Percentiles rank a stretch among this genome's conserved stretches.
phyloP scores from a whole-genome alignment of 2,888 invertebrate species.

The Himalopsyche kuldschensis region DNA sequence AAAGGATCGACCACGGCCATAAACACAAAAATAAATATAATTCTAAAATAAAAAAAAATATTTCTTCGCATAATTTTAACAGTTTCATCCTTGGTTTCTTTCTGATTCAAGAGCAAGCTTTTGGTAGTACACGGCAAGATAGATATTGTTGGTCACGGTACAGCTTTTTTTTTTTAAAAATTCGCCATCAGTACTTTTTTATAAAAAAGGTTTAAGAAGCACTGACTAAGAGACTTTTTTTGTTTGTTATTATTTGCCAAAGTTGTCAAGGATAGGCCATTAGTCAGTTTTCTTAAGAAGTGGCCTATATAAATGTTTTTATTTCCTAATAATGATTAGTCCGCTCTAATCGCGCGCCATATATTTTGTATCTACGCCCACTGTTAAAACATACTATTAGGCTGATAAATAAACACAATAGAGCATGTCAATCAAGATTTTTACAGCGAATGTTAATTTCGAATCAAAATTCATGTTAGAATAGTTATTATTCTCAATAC shows the following conservation, averaged over 20 bases:
- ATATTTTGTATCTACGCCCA: neutral
- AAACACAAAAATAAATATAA: too few relatives aligned
- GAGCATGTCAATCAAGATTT: neutral
- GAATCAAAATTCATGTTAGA: neutral
- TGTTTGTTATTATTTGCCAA: neutral
- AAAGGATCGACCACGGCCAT: too few relatives aligned
- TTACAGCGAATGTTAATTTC: neutral
- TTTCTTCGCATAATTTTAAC: too few relatives aligned
- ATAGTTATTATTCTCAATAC: neutral
- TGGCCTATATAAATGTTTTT: neutral
- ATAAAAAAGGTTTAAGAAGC: too few relatives aligned
- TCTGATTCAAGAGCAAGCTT: too few relatives aligned
- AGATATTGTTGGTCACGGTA: too few relatives aligned
- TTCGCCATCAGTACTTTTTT: too few relatives aligned
- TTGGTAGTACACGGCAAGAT: too few relatives aligned
- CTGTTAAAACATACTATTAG: neutral
- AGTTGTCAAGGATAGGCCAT: neutral
- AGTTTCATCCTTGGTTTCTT: too few relatives aligned
- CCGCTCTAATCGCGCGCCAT: neutral
- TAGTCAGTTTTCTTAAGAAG: neutral
- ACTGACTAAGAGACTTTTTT: neutral
- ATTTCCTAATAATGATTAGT: neutral
- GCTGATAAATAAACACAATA: neutral
- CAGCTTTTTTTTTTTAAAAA: too few relatives aligned
- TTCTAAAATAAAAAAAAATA: too few relatives aligned